Base-by-base conservation (phyloP, 2,113 vertebrate genomes). In the Zingel zingel region DNA sequence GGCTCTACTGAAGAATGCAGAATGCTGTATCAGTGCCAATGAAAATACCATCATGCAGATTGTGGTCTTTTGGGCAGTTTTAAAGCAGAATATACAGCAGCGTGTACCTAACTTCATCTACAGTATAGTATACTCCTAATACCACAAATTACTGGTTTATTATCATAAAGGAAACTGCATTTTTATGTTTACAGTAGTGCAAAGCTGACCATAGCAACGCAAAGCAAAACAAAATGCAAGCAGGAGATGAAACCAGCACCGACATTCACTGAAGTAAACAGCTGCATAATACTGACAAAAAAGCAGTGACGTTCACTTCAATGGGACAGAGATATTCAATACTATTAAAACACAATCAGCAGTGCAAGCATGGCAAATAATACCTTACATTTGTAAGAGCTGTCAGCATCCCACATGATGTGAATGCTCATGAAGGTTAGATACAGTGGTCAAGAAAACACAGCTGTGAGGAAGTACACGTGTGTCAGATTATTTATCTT, bases 21-120 rank as follows among this genome's bases (percentile, higher is more conserved):
- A 74, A 74, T 30, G 72, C 25, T 4, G 47, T 18, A 62, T 86
- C 84, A 73, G 79, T 69, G 50, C 84, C 45, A 79, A 21, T 74
- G 65, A 85, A 78, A 66, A 74, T 64, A 88, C 79, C 58, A 36
- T 87, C 94, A 94, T 95, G 94, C 94, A 93, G 76, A 87, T 39
- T n/a, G 43, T 64, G 23, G 68, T 81, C 64, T 89, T 57, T 45
- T 25, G 85, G 76, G 86, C 81, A 70, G 76, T 68, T 77, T 88
- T 43, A 63, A 93, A 91, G 91, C 94, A 84, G 66, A 87, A 93
- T 91, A 53, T 91, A 92, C 90, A 94, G 91, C 92, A 86, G 87
- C 85, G n/a, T 78, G 63, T 79, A 73, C 25, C 70, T 85, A 86
- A 88, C 36, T 47, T 88, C 81, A 77, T 90, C 85, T 90, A 90